Evolutionary conservation across 2,113 vertebrate genomes (phyloP), one percentile per base, ranked within the genome.

Genomic region (Bos javanicus): DNA sequence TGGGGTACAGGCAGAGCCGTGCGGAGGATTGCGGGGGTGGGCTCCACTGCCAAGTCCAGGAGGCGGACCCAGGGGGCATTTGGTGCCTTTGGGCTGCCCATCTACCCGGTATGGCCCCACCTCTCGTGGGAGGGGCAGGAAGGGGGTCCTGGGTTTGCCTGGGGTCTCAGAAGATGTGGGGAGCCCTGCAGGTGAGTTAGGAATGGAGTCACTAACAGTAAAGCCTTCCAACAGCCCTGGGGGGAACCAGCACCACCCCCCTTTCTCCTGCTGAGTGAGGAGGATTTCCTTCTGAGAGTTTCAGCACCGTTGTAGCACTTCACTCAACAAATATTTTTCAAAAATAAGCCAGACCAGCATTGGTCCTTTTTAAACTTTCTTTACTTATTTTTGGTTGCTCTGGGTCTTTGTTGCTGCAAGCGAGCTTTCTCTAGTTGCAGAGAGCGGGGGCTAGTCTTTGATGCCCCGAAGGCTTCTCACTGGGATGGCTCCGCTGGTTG

Each of bases 181-280:
- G 26, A 48, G 30, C 26, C 76, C 83, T 11, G 30, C 10, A 3
- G 33, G 57, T 26, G 23, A 9, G 39, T 48, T 26, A 12, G 13
- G 12, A 16, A 6, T 4, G 26, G 67, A 16, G 46, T 3, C 25
- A 1, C 33, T 5, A 5, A 13, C 30, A 90, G 25, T 16, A 2
- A 6, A 3, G 13, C 62, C 17, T 71, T 57, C 30, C 25, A 6
- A 5, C 0, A 0, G 39, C 2, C 6, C 25, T 28, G 28, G 1
- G 12, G 13, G 71, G 43, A 83, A 7, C 59, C 3, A n/a, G 7
- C 2, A 19, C 82, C 60, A 28, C 25, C 16, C 25, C 16, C 23
- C 43, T 86, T 50, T 15, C 23, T 23, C 26, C 60, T 23, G 7
- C 39, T 15, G 64, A 57, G 30, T 0, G 6, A 50, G 64, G 57